Evolutionary conservation across 1,140 invertebrate species (phyloP), one percentile per base, ranked within the genome.

Genomic region (Drosophila pseudoobscura): DNA sequence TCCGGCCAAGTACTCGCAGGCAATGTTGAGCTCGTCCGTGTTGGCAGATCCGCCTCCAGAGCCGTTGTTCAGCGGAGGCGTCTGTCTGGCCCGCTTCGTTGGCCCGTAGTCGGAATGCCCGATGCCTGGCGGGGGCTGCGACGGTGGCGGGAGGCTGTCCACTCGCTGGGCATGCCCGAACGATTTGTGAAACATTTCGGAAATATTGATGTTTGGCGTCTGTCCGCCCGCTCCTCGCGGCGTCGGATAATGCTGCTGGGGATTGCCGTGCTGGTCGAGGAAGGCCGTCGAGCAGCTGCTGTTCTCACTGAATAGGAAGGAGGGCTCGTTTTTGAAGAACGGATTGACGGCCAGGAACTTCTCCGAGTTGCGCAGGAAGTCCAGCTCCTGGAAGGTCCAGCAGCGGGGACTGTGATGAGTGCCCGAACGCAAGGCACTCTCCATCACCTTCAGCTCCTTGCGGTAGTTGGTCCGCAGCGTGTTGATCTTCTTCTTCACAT

Each of bases 401-500:
- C 90, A 91, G 4, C 90, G 75, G 1, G 90, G 90, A 17, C 75
- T 87, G 55, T 91, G 90, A 6, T 85, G 35, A 3, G 17, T 85
- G 9, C 90, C 90, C 24, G 80, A 54, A 0, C 83, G 60, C 52
- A 84, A 75, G 0, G 90, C 77, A n/a, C 78, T 88, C 56, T 91
- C 90, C 15, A 91, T 87, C 3, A 90, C 80, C 29, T 89, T 89
- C 3, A 91, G 69, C 31, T 91, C 90, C 71, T 91, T 91, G 43
- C 90, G 80, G 20, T 91, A 91, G 35, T 91, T 91, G 0, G 90
- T 91, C 4, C 90, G 70, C 50, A 91, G 54, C 0, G 90, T 91
- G 20, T 91, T 91, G 6, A 91, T 91, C 60, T 91, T 91, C 35
- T 91, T 91, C 35, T 91, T 91, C 6, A 91, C 90, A 54, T 91